Evolutionary conservation across 2,888 invertebrate species (phyloP), one percentile per base, ranked within the genome.

Genomic region (Lochmaea capreae): DNA sequence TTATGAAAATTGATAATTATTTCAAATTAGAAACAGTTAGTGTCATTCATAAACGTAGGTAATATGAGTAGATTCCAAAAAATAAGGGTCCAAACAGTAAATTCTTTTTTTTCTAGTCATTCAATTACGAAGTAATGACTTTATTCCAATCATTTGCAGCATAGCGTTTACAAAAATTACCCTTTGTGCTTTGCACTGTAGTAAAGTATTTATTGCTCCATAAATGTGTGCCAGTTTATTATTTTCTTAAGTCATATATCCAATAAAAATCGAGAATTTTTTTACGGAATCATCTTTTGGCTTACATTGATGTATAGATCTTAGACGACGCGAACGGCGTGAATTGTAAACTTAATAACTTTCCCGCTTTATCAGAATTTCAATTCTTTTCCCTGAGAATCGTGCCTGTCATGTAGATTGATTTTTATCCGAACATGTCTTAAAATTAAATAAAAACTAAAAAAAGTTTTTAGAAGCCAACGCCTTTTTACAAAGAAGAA

Each of bases 341-440:
- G 57, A 57, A 57, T 57, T 57, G 57, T 22, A 57, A 57, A 57
- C 57, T 57, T 18, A 57, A 57, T 57, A 57, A 22, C 57, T 22
- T 57, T 57, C 57, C 33, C n/a, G n/a, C 59, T 59, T 59, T 59
- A 33, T 12, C 14, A 33, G 59, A 59, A 26, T 59, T 59, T 59
- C 59, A 59, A 59, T 59, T 59, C 12, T 59, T 59, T 59, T 33
- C 22, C 5, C 22, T 12, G 22, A 5, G n/a, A 59, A 26, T 33
- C 33, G 33, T 59, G 22, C n/a, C 26, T 22, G 59, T 33, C 22
- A 59, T 26, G 52, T n/a, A n/a, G 52, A 52, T 52, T 52, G 52
- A 52, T 52, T 52, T 14, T 52, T 16, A 52, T 52, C 14, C n/a
- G n/a, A 8, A 14, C 52, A n/a, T 52, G n/a, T 52, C 52, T 52